These are phyloP conservation scores for Equus przewalskii DNA, from an alignment of 2,113 vertebrate genomes.

Conservation along the genomic window DNA sequence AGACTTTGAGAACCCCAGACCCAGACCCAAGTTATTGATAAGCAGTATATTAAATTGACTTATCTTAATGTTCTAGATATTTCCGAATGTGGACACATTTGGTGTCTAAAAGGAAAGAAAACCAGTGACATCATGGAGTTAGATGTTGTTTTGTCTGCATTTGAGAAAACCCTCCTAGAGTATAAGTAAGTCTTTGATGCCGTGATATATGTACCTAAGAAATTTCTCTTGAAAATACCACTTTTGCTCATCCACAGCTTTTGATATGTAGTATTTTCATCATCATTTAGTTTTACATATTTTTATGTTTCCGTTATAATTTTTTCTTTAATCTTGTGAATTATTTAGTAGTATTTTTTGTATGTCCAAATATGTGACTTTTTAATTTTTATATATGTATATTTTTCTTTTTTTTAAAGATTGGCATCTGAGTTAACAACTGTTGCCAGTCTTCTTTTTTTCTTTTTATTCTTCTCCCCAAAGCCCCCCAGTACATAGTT, in stretches of 20 bases:
- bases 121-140: constrained; percentile 86
- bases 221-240: background rate
- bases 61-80: constrained; percentile 79
- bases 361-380: background rate
- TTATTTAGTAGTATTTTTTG: constrained; percentile 2
- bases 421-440: too few species aligned
- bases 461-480: too few species aligned
- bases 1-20: background rate
- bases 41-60: background rate
- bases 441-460: too few species aligned
- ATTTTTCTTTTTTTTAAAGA: too few species aligned
- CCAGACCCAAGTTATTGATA: background rate
- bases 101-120: constrained; percentile 83
- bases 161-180: constrained; percentile 85
- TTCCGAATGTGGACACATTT: constrained; percentile 55
- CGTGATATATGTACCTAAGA: background rate
- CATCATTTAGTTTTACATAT: background rate
- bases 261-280: background rate
- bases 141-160: constrained; percentile 88
- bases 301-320: background rate
- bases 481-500: too few species aligned
- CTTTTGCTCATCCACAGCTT: background rate
- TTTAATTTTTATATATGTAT: constrained; percentile 21
- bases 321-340: background rate
- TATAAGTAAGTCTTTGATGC: constrained; percentile 86